Percentiles rank a stretch among this genome's conserved stretches.
phyloP scores from a whole-genome alignment of 2,113 vertebrate species.

The Scytalopus superciliaris region DNA sequence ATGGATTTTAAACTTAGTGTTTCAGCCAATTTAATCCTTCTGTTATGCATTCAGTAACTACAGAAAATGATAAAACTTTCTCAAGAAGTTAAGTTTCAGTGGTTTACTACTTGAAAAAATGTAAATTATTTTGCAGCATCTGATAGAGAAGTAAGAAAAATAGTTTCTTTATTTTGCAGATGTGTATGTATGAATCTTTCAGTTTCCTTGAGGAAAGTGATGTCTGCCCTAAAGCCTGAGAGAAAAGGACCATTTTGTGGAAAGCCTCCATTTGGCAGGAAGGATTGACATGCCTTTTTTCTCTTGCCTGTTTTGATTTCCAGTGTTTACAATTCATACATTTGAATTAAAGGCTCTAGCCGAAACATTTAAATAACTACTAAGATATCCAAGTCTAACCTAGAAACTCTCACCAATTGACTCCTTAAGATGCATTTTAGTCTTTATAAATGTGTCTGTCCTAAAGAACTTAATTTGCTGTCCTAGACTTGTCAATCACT shows the following conservation, averaged over 20 bases:
- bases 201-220: background rate
- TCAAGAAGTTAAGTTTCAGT: background rate
- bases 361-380: background rate
- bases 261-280: background rate
- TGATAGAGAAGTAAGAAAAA: background rate
- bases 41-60: background rate
- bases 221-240: background rate
- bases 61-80: background rate
- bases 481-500: background rate
- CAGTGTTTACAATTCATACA: background rate
- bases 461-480: background rate
- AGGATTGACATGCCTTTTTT: background rate
- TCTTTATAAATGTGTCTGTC: background rate
- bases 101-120: background rate
- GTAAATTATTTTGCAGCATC: background rate
- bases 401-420: background rate
- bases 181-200: background rate
- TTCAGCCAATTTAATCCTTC: background rate
- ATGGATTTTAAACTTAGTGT: background rate
- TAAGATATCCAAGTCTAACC: background rate
- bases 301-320: background rate
- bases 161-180: background rate
- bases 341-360: background rate
- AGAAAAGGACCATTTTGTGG: background rate
- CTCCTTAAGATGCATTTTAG: background rate